These are phyloP conservation scores for Epirrita christyi DNA, from an alignment of 2,888 invertebrate genomes.

Conservation along the genomic window DNA sequence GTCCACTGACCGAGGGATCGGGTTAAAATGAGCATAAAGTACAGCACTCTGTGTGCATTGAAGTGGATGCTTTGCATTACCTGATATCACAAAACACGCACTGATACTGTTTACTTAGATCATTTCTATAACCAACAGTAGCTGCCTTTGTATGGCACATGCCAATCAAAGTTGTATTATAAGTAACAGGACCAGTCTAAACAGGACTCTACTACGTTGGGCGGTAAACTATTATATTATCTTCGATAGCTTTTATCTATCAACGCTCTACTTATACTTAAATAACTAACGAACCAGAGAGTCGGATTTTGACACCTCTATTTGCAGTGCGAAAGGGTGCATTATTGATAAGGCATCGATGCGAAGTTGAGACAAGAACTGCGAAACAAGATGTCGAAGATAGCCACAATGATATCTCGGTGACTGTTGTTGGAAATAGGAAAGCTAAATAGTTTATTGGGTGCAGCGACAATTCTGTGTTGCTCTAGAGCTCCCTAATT, in stretches of 20 bases:
- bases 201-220: conserved; percentile 10
- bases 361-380: conserved; percentile 29
- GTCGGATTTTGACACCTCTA: conserved; percentile 20
- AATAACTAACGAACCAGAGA: conserved; percentile 20
- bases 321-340: conserved; percentile 33
- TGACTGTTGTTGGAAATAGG: conserved; percentile 31
- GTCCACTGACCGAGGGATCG: not conserved
- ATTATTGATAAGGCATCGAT: conserved; percentile 38
- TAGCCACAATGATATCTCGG: conserved; percentile 29
- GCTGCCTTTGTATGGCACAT: too few relatives aligned
- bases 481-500: conserved; percentile 6
- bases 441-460: conserved; percentile 27
- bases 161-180: too few relatives aligned
- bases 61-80: not conserved
- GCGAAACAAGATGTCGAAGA: conserved; percentile 27
- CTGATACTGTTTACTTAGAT: not conserved
- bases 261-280: conserved; percentile 20
- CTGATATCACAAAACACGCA: not conserved
- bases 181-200: too few relatives aligned
- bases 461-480: conserved; percentile 15
- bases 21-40: not conserved
- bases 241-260: not conserved
- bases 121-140: too few relatives aligned
- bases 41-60: not conserved
- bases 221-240: conserved; percentile 4